phyloP scores from a whole-genome alignment of 1,140 invertebrate species.

The Oscheius sp. region DNA sequence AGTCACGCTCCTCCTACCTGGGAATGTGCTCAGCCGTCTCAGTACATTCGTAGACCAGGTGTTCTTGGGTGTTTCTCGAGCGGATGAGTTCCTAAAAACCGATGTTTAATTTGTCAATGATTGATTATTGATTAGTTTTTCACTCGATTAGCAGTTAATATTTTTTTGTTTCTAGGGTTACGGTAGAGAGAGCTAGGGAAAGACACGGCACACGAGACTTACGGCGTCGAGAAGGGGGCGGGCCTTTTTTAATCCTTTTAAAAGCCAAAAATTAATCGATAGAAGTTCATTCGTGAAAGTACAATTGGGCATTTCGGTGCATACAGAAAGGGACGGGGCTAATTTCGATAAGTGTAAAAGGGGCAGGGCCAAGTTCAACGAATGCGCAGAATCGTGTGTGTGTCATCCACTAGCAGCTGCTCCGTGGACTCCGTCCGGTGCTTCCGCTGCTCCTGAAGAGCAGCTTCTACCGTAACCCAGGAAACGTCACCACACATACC shows the following conservation, averaged over 20 bases:
- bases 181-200: neutral
- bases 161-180: neutral
- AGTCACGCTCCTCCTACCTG: constrained; percentile 45
- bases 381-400: constrained; percentile 31
- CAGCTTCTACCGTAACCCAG: constrained; percentile 2
- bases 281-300: too few relatives aligned
- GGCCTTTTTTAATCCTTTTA: neutral
- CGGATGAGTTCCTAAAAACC: constrained; percentile 65
- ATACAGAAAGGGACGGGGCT: too few relatives aligned
- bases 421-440: constrained; percentile 33
- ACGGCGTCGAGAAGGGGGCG: neutral
- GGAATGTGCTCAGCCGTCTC: constrained; percentile 77
- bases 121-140: too few relatives aligned
- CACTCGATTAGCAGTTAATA: neutral
- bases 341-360: too few relatives aligned
- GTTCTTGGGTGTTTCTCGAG: constrained; percentile 71
- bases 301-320: too few relatives aligned
- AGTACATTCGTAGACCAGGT: constrained; percentile 75
- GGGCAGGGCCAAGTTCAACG: constrained; percentile 3
- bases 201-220: constrained; percentile 7
- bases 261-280: too few relatives aligned
- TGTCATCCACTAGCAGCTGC: constrained; percentile 38
- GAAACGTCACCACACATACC: neutral
- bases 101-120: too few relatives aligned
- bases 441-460: constrained; percentile 13